Conservation (phyloP, 2,888 invertebrate genomes). For the Polydesmus complanatus region DNA sequence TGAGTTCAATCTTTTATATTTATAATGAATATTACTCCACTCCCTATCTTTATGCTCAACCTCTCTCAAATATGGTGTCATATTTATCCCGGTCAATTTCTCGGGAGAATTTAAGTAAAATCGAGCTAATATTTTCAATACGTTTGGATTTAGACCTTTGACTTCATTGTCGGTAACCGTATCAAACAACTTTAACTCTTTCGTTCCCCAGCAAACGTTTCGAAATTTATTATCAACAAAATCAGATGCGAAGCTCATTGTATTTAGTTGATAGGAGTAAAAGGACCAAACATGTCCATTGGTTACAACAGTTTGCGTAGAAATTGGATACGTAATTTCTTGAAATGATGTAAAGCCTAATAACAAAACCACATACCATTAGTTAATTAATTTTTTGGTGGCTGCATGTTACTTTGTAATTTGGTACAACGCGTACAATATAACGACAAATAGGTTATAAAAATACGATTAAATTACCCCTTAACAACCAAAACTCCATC, state of each 20-base stretch:
- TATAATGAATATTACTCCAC: background rate
- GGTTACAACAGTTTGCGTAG: constrained; percentile 73
- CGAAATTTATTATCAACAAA: constrained; percentile 44
- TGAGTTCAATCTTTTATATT: background rate
- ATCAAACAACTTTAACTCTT: constrained; percentile 57
- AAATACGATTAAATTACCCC: too few species aligned
- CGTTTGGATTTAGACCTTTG: constrained; percentile 61
- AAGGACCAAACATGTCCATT: constrained; percentile 79
- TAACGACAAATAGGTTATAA: too few species aligned
- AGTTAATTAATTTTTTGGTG: too few species aligned
- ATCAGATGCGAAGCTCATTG: constrained; percentile 28
- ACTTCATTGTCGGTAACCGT: constrained; percentile 38
- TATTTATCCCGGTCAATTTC: constrained; percentile 39
- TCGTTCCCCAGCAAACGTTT: constrained; percentile 68
- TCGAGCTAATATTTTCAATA: constrained; percentile 54
- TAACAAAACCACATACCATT: too few species aligned
- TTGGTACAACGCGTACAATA: too few species aligned
- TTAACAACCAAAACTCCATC: too few species aligned
- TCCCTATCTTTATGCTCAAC: constrained; percentile 24
- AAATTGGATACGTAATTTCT: constrained; percentile 79
- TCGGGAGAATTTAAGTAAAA: constrained; percentile 56
- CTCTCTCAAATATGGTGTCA: constrained; percentile 57
- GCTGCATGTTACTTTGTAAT: too few species aligned
- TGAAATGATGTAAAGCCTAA: constrained; percentile 72
- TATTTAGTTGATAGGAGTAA: constrained; percentile 84